Conservation (phyloP, 2,797 vertebrate species). For the Channallabes apus region DNA sequence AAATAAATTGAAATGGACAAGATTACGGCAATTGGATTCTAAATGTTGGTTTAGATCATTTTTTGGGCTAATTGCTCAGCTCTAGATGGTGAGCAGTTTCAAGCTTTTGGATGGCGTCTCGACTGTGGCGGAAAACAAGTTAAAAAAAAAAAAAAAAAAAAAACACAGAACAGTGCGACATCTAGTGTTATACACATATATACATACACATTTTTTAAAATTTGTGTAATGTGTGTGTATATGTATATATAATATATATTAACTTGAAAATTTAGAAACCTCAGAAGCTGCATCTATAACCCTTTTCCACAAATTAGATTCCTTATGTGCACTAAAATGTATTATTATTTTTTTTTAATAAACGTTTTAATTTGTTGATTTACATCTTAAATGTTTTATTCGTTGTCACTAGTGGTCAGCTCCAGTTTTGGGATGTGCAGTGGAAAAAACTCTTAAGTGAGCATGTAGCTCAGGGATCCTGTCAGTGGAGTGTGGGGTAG, state of each 20-base stretch:
- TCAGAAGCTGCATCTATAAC: background rate
- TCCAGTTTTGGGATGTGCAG: background rate
- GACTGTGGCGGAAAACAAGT: no score
- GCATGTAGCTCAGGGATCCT: constrained; percentile 6
- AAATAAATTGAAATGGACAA: no score
- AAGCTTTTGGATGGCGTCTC: no score
- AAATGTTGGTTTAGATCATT: no score
- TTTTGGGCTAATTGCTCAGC: no score
- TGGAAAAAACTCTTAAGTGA: constrained; percentile 22
- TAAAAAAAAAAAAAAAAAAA: no score
- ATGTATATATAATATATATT: no score
- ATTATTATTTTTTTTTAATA: background rate
- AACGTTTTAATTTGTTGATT: background rate
- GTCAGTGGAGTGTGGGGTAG: background rate
- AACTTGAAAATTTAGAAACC: background rate
- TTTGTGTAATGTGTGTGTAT: no score
- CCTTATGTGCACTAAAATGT: background rate
- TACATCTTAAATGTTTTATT: background rate
- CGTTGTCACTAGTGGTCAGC: background rate
- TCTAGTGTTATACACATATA: no score
- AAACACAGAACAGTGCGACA: background rate
- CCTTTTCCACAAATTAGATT: background rate
- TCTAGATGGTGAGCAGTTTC: no score
- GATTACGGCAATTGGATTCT: no score
- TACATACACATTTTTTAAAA: no score